Percentiles rank a stretch among this genome's conserved stretches.
Evolutionary conservation across 2,113 vertebrate species (phyloP).

Genomic region (Panthera uncia): DNA sequence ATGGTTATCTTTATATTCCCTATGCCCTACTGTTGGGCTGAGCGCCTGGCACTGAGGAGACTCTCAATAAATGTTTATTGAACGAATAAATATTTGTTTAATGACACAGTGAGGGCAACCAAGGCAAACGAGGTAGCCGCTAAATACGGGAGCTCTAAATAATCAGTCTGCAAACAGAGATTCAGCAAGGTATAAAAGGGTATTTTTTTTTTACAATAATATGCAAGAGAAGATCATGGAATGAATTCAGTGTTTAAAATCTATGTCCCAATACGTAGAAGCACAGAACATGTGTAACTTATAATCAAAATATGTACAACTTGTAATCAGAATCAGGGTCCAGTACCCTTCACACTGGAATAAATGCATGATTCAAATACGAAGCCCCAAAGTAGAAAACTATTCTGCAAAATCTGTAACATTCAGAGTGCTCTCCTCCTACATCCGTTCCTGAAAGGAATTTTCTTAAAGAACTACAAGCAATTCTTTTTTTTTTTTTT

Average conservation of each 20-base stretch:
- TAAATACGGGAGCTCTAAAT: not conserved
- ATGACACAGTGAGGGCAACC: not conserved
- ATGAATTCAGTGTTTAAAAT: conserved; percentile 1
- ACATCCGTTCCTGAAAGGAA: not conserved
- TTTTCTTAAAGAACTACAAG: not conserved
- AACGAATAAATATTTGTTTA: conserved; percentile 49
- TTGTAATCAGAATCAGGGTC: conserved; percentile 35
- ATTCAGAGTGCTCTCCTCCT: not conserved
- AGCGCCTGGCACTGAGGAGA: conserved; percentile 18
- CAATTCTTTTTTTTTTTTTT: not conserved
- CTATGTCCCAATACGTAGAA: not conserved
- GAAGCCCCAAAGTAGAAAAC: conserved; percentile 7
- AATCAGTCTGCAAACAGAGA: not conserved
- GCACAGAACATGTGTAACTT: not conserved
- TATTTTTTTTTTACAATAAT: not conserved
- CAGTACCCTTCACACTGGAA: not conserved
- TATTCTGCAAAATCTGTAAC: not conserved
- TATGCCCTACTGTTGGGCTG: not conserved
- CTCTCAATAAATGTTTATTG: conserved; percentile 34
- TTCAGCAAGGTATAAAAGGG: not conserved
- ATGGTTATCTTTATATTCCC: not conserved
- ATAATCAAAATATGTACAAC: not conserved
- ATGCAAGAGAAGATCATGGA: not conserved
- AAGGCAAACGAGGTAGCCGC: not conserved
- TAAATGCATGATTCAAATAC: not conserved